A percentile compares a stretch with the other conserved stretches of the same genome.
Conservation (phyloP, 2,797 vertebrate genomes). For the Babyrousa celebensis region DNA sequence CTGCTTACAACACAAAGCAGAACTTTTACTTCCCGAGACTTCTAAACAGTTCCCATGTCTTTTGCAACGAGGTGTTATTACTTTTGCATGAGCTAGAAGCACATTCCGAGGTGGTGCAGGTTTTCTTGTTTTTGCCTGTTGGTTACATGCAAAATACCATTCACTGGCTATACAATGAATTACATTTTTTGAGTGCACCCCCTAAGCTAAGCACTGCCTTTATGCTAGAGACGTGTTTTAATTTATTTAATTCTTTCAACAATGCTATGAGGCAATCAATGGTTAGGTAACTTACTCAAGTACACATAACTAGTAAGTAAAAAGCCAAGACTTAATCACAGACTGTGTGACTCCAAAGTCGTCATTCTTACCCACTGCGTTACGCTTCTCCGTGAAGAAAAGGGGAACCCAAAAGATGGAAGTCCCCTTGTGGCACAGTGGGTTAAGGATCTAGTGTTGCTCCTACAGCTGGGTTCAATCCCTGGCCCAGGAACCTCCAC, state of each 20-base stretch:
- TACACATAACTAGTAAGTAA: neutral
- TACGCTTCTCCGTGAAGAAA: neutral
- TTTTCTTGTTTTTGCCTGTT: conserved; percentile 39
- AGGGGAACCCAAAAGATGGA: too few species aligned
- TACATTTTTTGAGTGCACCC: neutral
- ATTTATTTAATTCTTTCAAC: conserved; percentile 53
- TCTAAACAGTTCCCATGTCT: neutral
- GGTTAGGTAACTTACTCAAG: conserved; percentile 24
- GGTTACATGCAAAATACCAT: conserved; percentile 18
- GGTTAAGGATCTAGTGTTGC: too few species aligned
- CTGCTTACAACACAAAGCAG: conserved; percentile 41
- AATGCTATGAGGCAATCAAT: neutral
- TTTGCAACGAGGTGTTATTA: neutral
- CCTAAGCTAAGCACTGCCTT: neutral
- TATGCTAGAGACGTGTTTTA: neutral
- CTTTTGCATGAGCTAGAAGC: neutral
- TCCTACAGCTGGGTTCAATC: too few species aligned
- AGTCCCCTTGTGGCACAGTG: too few species aligned
- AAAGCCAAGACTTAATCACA: neutral
- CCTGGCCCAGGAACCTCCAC: too few species aligned
- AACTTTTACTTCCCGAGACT: conserved; percentile 15
- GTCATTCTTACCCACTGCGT: neutral
- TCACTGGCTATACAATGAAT: neutral
- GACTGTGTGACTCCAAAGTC: neutral
- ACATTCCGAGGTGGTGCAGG: neutral